phyloP scores from a whole-genome alignment of 2,888 invertebrate genomes.

The Pseudeuparius sepicola region DNA sequence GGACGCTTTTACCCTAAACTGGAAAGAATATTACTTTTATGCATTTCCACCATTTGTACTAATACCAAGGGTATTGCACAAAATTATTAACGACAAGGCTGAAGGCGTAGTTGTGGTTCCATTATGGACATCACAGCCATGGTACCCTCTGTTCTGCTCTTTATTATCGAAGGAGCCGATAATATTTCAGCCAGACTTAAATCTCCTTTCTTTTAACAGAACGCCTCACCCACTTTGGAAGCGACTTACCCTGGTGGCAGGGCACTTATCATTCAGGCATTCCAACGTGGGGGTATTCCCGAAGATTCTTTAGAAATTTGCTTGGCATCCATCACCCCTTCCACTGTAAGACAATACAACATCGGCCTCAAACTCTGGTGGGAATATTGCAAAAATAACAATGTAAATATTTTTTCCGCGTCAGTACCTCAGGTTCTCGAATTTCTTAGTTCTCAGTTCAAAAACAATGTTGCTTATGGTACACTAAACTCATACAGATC shows the following conservation, averaged over 20 bases:
- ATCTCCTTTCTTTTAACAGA: too few relatives aligned
- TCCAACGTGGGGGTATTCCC: conserved; percentile 12
- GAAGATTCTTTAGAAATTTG: conserved; percentile 10
- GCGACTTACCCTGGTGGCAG: conserved; percentile 18
- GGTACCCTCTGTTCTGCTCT: too few relatives aligned
- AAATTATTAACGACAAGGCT: too few relatives aligned
- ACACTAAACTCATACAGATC: conserved; percentile 19
- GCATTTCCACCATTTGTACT: conserved; percentile 13
- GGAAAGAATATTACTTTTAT: conserved; percentile 8
- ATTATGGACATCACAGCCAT: too few relatives aligned
- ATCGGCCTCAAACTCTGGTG: conserved; percentile 14
- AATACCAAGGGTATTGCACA: conserved; percentile 10
- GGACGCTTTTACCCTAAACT: conserved; percentile 13
- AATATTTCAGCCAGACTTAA: too few relatives aligned
- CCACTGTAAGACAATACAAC: conserved; percentile 15
- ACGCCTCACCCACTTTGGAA: conserved; percentile 9
- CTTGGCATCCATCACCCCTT: conserved; percentile 13
- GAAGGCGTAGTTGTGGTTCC: too few relatives aligned
- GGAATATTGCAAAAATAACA: conserved; percentile 7
- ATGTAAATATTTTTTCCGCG: conserved; percentile 7
- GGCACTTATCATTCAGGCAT: too few relatives aligned
- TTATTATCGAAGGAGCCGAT: too few relatives aligned
- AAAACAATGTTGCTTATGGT: conserved; percentile 17
- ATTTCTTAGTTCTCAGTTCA: too few relatives aligned
- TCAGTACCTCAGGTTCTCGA: conserved; percentile 7